Base-by-base conservation (phyloP, 2,113 vertebrate genomes). In the Ivindomyrus marchei region DNA sequence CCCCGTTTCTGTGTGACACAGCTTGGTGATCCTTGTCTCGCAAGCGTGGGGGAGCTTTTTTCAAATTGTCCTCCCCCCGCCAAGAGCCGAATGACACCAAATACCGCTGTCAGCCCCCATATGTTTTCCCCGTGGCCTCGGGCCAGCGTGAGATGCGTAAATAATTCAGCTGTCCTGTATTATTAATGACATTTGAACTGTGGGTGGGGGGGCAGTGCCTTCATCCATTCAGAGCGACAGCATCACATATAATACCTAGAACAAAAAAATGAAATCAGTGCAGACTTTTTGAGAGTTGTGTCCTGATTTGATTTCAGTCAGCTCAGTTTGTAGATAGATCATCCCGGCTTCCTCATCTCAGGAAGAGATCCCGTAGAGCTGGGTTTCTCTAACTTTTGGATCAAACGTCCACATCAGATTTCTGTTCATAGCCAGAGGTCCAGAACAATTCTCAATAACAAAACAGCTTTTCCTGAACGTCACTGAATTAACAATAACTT, bases 141-240 rank as follows among this genome's bases (percentile, higher is more conserved):
- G 27, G 66, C 89, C 85, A 70, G 56, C 21, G 27, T 58, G 56
- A 47, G 84, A 46, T 13, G n/a, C 36, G 56, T 87, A 47, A 90
- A 90, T 90, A 90, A 90, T 90, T 90, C 56, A 90, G 56, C 27
- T 1, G 1, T 58, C n/a, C 56, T 90, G 56, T 70, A 87, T 90
- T 87, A 90, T 90, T 70, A 53, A 90, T 90, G 83, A 70, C 19
- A n/a, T 87, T 58, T 87, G 56, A 70, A 62, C 42, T 39, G 45
- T 19, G n/a, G 62, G 24, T 50, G 84, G 45, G 53, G 83, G 31
- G 80, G 21, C 27, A 49, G 50, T 19, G 50, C 53, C 52, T 70
- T 90, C 89, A 87, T 58, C 56, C 84, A 58, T 90, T 90, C 56
- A 49, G 56, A 42, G 4, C 0, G 17, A 74, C 53, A 52, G 27